Evolutionary conservation across 2,113 vertebrate species (phyloP).

Genomic region (Calonectris borealis): DNA sequence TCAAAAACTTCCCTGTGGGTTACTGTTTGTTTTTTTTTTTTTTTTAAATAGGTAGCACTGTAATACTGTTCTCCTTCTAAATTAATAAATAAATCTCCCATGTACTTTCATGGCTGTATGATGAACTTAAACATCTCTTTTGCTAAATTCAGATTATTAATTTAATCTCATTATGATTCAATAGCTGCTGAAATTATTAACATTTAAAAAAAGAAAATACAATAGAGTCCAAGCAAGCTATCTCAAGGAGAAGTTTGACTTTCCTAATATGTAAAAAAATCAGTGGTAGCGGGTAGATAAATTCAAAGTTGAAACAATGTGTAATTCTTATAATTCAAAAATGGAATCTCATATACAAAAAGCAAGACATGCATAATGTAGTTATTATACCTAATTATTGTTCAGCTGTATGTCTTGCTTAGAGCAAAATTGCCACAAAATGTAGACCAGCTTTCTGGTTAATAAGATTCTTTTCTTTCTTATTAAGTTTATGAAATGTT

Average conservation of each 20-base stretch:
- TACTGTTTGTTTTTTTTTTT: background rate
- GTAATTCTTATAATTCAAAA: constrained; percentile 1
- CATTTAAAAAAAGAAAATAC: background rate
- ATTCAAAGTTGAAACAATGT: background rate
- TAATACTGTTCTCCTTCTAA: background rate
- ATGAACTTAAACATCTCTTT: background rate
- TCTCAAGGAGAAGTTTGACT: background rate
- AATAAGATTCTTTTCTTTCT: constrained; percentile 37
- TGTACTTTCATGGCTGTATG: background rate
- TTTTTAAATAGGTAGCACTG: background rate
- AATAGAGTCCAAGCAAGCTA: background rate
- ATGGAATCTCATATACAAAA: background rate
- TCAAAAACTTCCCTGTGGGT: background rate
- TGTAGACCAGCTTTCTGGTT: constrained; percentile 53
- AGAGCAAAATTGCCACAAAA: constrained; percentile 53
- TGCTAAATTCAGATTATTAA: background rate
- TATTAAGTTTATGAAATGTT: constrained; percentile 57
- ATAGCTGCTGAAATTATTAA: background rate
- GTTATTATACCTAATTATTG: constrained; percentile 56
- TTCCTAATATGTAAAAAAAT: background rate
- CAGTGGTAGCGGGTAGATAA: background rate
- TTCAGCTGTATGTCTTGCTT: constrained; percentile 26
- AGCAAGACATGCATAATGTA: constrained; percentile 37
- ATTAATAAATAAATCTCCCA: background rate
- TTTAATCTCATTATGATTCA: background rate